A percentile compares a stretch with the other conserved stretches of the same genome.
Evolutionary conservation across 35 echinoderm and acorn worm species (phyloP).

Genomic region (Diadema setosum): DNA sequence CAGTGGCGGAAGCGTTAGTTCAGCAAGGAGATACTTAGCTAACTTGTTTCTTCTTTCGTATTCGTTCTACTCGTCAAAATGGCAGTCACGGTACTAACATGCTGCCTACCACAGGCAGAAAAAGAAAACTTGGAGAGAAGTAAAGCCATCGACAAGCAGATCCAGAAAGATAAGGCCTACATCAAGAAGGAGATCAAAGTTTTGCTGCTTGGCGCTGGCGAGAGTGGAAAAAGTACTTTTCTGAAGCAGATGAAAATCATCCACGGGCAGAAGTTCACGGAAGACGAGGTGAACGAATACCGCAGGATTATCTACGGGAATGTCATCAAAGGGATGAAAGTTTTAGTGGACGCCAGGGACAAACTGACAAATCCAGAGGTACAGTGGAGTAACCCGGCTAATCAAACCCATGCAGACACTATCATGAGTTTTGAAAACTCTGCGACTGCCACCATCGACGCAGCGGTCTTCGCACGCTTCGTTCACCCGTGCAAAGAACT

Average conservation of each 20-base stretch:
- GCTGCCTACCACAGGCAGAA: slow-evolving; percentile 74
- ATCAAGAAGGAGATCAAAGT: slow-evolving; percentile 83
- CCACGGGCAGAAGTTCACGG: slow-evolving; percentile 79
- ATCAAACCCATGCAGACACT: slow-evolving; percentile 47
- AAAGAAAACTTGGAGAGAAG: slow-evolving; percentile 61
- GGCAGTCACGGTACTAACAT: slow-evolving; percentile 69
- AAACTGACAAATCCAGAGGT: slow-evolving; percentile 90
- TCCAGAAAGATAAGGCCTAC: slow-evolving; percentile 81
- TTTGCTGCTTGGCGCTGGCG: slow-evolving; percentile 83
- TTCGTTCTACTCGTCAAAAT: no score
- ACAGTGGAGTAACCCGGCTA: slow-evolving; percentile 79
- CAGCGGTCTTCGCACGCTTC: slow-evolving; percentile 73
- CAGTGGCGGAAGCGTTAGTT: no score
- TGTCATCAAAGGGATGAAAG: slow-evolving; percentile 96
- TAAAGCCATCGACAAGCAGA: slow-evolving; percentile 79
- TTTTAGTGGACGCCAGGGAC: slow-evolving; percentile 80
- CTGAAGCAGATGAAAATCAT: slow-evolving; percentile 99
- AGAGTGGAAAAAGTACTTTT: slow-evolving; percentile 99
- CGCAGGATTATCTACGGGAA: slow-evolving; percentile 92
- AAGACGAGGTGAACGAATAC: slow-evolving; percentile 78
- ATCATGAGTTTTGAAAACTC: slow-evolving; percentile 81
- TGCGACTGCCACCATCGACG: slow-evolving; percentile 36
- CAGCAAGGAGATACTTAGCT: no score
- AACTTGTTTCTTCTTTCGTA: no score
- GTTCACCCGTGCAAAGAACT: slow-evolving; percentile 60